phyloP scores from a whole-genome alignment of 2,888 invertebrate genomes.

The Elegia similella region DNA sequence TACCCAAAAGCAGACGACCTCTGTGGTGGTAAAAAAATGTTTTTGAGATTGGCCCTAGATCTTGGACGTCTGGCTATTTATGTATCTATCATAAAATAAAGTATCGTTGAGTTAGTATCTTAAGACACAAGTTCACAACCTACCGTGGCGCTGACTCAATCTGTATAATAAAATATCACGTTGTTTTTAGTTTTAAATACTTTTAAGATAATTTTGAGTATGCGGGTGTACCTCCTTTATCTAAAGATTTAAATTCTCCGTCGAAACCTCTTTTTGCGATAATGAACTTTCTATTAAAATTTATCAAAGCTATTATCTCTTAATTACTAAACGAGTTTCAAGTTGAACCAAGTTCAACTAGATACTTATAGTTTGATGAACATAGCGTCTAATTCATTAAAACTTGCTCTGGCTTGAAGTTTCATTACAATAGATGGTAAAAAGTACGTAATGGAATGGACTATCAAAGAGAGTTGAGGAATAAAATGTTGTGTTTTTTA shows the following conservation, averaged over 20 bases:
- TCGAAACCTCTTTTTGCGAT: background rate
- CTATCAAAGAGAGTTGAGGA: background rate
- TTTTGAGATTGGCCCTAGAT: too few species aligned
- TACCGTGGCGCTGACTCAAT: too few species aligned
- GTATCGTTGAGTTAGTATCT: too few species aligned
- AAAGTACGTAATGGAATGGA: background rate
- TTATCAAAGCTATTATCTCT: background rate
- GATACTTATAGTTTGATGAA: conserved; percentile 2
- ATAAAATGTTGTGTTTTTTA: background rate
- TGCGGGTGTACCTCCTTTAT: too few species aligned
- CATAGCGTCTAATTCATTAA: conserved; percentile 12
- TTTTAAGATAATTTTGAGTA: too few species aligned
- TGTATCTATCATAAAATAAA: too few species aligned
- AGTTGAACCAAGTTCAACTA: background rate
- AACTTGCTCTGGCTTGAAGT: background rate
- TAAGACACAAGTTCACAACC: too few species aligned
- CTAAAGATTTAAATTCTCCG: background rate
- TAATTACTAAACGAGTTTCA: conserved; percentile 8
- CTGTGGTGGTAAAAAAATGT: too few species aligned
- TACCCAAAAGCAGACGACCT: too few species aligned
- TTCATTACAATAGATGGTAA: background rate
- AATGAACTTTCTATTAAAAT: background rate
- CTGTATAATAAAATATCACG: too few species aligned
- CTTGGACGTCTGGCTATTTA: too few species aligned
- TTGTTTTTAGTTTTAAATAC: too few species aligned